A percentile compares a stretch with the other conserved stretches of the same genome.
These are phyloP conservation scores for Rhizomys pruinosus DNA, from an alignment of 2,113 vertebrate genomes.

Conservation along the genomic window DNA sequence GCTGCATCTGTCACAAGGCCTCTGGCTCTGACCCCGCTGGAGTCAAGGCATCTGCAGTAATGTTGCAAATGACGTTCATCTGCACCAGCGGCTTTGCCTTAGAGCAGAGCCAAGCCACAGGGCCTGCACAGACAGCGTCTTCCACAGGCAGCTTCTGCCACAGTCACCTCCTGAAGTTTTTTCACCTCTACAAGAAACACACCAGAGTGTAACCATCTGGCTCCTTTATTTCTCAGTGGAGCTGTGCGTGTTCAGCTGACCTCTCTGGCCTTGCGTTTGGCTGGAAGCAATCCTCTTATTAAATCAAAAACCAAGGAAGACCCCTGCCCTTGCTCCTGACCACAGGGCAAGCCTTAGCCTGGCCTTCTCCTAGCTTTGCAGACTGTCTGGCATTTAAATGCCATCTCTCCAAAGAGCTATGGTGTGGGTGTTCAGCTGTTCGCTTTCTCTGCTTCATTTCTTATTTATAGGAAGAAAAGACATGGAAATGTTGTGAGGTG, in stretches of 20 bases:
- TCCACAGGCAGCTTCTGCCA: background rate
- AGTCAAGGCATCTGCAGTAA: background rate
- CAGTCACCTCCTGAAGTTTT: background rate
- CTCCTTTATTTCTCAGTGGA: constrained; percentile 61
- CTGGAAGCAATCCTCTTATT: constrained; percentile 71
- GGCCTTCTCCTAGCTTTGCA: constrained; percentile 40
- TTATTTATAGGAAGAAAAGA: constrained; percentile 12
- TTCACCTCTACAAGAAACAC: constrained; percentile 22
- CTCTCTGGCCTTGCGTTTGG: constrained; percentile 46
- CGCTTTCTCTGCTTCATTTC: constrained; percentile 58
- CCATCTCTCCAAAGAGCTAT: constrained; percentile 11
- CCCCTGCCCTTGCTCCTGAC: constrained; percentile 14
- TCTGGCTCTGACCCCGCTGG: accelerated
- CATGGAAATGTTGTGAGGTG: constrained; percentile 32
- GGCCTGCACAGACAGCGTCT: background rate
- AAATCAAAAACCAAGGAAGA: constrained; percentile 60
- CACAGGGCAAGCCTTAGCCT: constrained; percentile 51
- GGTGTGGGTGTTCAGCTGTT: background rate
- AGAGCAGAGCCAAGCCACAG: background rate
- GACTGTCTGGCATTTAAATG: constrained; percentile 76
- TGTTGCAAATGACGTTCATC: background rate
- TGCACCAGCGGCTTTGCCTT: background rate
- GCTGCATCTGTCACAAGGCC: background rate
- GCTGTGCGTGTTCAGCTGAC: constrained; percentile 52
- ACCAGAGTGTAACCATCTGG: constrained; percentile 32